Evolutionary conservation across 2,888 invertebrate genomes (phyloP), one percentile per base, ranked within the genome.

Genomic region (Drosophila prostipennis): DNA sequence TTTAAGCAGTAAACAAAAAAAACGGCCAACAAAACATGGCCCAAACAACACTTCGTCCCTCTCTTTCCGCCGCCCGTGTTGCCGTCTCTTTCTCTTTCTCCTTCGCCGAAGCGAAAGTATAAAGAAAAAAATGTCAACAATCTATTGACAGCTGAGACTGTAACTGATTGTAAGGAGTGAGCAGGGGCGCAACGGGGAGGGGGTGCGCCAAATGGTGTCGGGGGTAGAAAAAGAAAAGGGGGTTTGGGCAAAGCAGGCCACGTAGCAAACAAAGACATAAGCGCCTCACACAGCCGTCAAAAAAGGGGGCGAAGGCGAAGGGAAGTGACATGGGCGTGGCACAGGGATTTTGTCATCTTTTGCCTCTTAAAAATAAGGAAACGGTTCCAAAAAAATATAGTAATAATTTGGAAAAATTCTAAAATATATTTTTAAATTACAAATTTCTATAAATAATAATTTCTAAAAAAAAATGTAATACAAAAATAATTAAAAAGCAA

Each of bases 131-230:
- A 84, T 84, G 84, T 84, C 88, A 84, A 89, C 89, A 89, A 89
- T 84, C 88, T 85, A 84, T 84, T 84, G 84, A 84, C 89, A 84
- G 89, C 89, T 89, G 84, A 89, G 83, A 88, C 88, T 71, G 89
- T 82, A 89, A 89, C 89, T 89, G 89, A 89, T 82, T 87, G 87
- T 85, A 8, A 14, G 72, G 39, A 32, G 63, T 51, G 63, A 52
- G 13, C 45, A 19, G 43, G 11, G 48, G 2, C 23, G 45, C 4
- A 6, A 8, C 23, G n/a, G 32, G 2, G 0, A 29, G 29, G 19
- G 29, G 29, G 64, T 11, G 34, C 23, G 19, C 19, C 2, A 29
- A 46, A 34, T 39, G 55, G 29, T 29, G 29, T 29, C 34, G 59
- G 26, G 26, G 26, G 26, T 1, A n/a, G n/a, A n/a, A n/a, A 6